Percentiles rank a stretch among this genome's conserved stretches.
These are phyloP conservation scores for Trichonephila inaurata DNA, from an alignment of 1,140 invertebrate species.

Conservation along the genomic window DNA sequence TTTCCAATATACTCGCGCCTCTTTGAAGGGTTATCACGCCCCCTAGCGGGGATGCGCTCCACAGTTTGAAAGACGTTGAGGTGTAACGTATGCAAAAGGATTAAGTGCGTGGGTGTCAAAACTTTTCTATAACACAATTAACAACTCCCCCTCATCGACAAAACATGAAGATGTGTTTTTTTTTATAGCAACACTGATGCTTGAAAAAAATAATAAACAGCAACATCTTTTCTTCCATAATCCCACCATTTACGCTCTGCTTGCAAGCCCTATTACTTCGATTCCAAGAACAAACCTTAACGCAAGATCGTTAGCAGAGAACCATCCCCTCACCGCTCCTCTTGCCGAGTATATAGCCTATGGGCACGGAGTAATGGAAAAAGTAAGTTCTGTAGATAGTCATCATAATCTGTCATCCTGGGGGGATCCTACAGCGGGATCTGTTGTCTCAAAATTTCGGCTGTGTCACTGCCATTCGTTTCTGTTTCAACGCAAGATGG, in stretches of 20 bases:
- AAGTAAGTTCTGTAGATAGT: constrained; percentile 42
- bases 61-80: no score
- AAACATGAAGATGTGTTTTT: neutral
- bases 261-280: constrained; percentile 1
- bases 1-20: no score
- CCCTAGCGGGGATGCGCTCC: no score
- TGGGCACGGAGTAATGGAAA: constrained; percentile 42
- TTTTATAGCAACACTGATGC: neutral
- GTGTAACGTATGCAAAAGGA: no score
- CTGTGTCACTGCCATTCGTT: neutral
- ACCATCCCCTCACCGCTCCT: neutral
- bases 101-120: neutral
- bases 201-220: neutral
- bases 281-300: neutral
- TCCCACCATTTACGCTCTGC: neutral
- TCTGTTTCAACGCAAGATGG: neutral
- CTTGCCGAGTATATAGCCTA: neutral
- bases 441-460: constrained; percentile 5
- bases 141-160: neutral
- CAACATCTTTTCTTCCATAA: neutral
- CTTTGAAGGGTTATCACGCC: no score
- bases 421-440: neutral
- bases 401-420: constrained; percentile 57
- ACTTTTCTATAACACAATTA: neutral
- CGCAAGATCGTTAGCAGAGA: neutral